Conservation (phyloP, 1,140 invertebrate species). For the Oedothorax gibbosus region DNA sequence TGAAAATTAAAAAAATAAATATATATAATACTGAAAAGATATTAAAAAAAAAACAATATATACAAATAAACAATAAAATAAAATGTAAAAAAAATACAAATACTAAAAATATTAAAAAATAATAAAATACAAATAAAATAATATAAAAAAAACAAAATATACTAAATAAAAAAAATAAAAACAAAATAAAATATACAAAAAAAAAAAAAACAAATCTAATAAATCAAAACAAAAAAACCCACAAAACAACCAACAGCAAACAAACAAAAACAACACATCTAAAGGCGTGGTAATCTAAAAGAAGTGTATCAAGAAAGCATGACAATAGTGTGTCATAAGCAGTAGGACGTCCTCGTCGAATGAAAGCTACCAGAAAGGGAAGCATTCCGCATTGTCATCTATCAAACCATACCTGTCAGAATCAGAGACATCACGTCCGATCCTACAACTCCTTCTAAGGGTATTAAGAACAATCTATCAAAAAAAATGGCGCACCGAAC, state of each 20-base stretch:
- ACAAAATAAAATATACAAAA: too few relatives aligned
- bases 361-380: slow-evolving; percentile 25
- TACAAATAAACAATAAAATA: too few relatives aligned
- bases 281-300: background rate
- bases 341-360: slow-evolving; percentile 41
- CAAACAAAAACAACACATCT: background rate
- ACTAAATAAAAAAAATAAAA: too few relatives aligned
- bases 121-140: too few relatives aligned
- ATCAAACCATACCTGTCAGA: slow-evolving; percentile 52
- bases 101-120: too few relatives aligned
- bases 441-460: slow-evolving; percentile 11
- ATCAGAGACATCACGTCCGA: slow-evolving; percentile 40
- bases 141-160: too few relatives aligned
- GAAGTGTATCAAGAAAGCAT: slow-evolving; percentile 1
- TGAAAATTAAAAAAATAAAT: too few relatives aligned
- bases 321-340: slow-evolving; percentile 51
- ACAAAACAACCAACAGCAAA: background rate
- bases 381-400: slow-evolving; percentile 46
- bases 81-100: too few relatives aligned
- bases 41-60: too few relatives aligned
- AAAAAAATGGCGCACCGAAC: slow-evolving; percentile 20
- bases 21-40: too few relatives aligned
- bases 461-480: slow-evolving; percentile 48
- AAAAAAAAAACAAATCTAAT: too few relatives aligned
- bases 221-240: background rate